Conservation (phyloP, 2,113 vertebrate genomes). For the Limanda limanda region DNA sequence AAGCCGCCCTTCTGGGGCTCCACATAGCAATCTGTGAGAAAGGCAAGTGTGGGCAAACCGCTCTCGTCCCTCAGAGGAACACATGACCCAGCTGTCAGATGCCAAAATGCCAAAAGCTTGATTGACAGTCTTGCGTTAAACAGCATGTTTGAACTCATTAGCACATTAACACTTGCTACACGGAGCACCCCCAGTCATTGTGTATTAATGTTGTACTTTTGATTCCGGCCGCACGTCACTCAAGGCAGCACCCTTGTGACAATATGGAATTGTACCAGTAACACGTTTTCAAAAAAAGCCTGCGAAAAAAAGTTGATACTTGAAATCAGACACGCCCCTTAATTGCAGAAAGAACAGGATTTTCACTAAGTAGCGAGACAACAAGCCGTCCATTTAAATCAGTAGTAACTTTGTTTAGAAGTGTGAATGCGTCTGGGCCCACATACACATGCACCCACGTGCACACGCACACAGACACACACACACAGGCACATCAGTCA, state of each 20-base stretch:
- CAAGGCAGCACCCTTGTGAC: constrained; percentile 21
- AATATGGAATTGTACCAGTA: constrained; percentile 12
- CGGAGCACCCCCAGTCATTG: constrained; percentile 55
- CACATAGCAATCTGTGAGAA: constrained; percentile 49
- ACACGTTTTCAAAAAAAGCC: constrained; percentile 29
- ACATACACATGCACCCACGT: constrained; percentile 20
- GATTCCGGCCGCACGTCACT: constrained; percentile 50
- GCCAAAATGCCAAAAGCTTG: constrained; percentile 78
- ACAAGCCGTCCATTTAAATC: not conserved
- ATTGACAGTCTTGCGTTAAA: constrained; percentile 82
- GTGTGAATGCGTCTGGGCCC: not conserved
- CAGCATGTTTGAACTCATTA: constrained; percentile 81
- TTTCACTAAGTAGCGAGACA: not conserved
- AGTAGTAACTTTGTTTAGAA: not conserved
- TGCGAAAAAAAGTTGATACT: not conserved
- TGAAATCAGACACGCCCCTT: not conserved
- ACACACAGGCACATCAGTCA: constrained; percentile 58
- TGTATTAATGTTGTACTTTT: constrained; percentile 62
- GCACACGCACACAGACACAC: not conserved
- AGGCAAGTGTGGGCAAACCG: constrained; percentile 67
- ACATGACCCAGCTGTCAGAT: constrained; percentile 75
- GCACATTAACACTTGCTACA: constrained; percentile 68
- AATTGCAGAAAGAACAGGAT: not conserved
- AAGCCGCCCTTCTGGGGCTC: constrained; percentile 25
- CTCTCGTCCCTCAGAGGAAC: constrained; percentile 73